Evolutionary conservation across 2,888 invertebrate species (phyloP).

Genomic region (Scelioninae gen. 1): DNA sequence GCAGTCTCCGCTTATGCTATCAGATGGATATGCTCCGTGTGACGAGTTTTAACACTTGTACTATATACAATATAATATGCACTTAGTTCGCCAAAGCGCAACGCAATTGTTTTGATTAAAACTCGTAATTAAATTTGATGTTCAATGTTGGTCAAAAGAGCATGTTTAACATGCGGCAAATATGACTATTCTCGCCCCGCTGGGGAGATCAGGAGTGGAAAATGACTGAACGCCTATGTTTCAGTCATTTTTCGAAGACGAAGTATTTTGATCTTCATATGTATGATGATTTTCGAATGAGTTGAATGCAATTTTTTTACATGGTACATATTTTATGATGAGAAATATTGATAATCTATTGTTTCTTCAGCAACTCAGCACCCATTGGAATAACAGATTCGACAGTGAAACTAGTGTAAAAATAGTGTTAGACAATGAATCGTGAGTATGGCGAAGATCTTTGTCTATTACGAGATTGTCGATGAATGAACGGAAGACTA

Average conservation of each 20-base stretch:
- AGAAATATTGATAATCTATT: background rate
- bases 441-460: slow-evolving; percentile 28
- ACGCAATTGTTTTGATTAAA: slow-evolving; percentile 61
- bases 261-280: no score
- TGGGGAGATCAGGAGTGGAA: no score
- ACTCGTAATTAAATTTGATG: slow-evolving; percentile 36
- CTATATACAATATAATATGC: slow-evolving; percentile 56
- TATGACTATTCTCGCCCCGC: no score
- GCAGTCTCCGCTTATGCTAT: slow-evolving; percentile 63
- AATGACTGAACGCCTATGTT: background rate
- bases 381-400: background rate
- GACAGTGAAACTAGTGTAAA: slow-evolving; percentile 42
- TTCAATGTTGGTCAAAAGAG: background rate
- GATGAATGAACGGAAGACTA: slow-evolving; percentile 68
- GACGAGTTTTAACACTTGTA: slow-evolving; percentile 69
- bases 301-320: no score
- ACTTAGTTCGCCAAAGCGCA: slow-evolving; percentile 63
- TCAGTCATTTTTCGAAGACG: no score
- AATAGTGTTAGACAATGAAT: slow-evolving; percentile 39
- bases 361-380: background rate
- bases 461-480: slow-evolving; percentile 35
- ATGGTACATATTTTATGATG: background rate
- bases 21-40: slow-evolving; percentile 68
- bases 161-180: no score
- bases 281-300: no score